phyloP scores from a whole-genome alignment of 2,888 invertebrate genomes.

The Sinotaia quadrata region DNA sequence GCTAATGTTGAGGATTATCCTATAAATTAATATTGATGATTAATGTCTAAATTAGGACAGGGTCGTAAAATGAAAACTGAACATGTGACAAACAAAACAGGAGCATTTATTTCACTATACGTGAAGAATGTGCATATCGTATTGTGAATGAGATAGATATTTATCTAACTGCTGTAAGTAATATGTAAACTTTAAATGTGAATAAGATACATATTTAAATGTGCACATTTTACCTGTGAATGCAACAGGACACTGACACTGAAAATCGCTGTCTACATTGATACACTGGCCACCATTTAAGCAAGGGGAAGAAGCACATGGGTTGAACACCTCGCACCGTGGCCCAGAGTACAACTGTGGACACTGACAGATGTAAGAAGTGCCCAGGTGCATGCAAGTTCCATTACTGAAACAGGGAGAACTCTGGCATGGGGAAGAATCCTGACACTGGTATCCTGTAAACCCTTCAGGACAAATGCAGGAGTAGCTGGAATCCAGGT shows the following conservation, averaged over 20 bases:
- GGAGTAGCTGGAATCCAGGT: slow-evolving; percentile 29
- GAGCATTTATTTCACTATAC: too few species aligned
- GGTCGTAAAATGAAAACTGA: too few species aligned
- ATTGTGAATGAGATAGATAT: too few species aligned
- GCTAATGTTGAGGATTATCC: too few species aligned
- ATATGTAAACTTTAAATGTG: not conserved
- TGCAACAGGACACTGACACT: slow-evolving; percentile 30
- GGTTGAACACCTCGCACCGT: slow-evolving; percentile 47
- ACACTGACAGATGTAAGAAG: slow-evolving; percentile 50
- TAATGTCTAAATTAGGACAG: too few species aligned
- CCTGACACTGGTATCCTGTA: slow-evolving; percentile 39
- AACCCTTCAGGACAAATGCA: slow-evolving; percentile 36
- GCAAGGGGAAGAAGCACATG: slow-evolving; percentile 47
- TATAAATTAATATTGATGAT: too few species aligned
- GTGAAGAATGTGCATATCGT: too few species aligned
- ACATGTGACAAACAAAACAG: too few species aligned
- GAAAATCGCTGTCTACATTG: slow-evolving; percentile 18
- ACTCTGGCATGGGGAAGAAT: slow-evolving; percentile 33
- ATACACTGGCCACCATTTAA: slow-evolving; percentile 54
- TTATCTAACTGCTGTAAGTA: too few species aligned
- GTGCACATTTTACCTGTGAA: slow-evolving; percentile 31
- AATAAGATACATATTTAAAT: not conserved
- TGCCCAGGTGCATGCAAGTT: slow-evolving; percentile 40
- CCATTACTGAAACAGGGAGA: slow-evolving; percentile 57
- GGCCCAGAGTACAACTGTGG: slow-evolving; percentile 46